Base-by-base conservation (phyloP, 2,797 vertebrate genomes). In the Argyrosomus regius region DNA sequence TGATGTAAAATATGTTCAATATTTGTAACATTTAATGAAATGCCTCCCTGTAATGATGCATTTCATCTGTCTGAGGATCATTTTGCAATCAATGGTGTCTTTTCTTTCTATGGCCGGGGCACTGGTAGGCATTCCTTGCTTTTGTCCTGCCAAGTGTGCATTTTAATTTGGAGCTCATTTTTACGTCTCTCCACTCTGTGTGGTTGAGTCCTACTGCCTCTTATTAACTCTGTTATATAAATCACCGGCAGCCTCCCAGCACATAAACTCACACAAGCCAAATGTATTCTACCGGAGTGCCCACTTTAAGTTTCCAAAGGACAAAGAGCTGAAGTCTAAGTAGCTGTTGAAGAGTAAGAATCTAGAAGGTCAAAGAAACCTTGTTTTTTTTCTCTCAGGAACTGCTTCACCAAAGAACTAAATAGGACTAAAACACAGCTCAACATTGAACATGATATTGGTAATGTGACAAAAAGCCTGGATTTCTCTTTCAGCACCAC, bases 311-410 rank as follows among this genome's bases (percentile, higher is more conserved):
- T 24, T 62, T 5, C 39, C 14, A 63, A 56, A 54, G 13, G 26
- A 39, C 39, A 56, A 8, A 46, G 43, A 75, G 62, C 62, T 50
- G n/a, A 20, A 58, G 72, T 26, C 18, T 48, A 26, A 58, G 62
- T 13, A 17, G 4, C n/a, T 50, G 52, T 12, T 41, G 66, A 57
- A 28, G 16, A 13, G 4, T 16, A 48, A 60, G 35, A 8, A 54
- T 69, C 6, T 4, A 18, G 10, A 50, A 13, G 10, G 52, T 58
- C 49, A 49, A 41, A 35, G 0, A 63, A 18, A 50, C 7, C 11
- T 18, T 24, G 4, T 3, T 28, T 7, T 10, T 35, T 45, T 45
- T 6, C 45, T n/a, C 3, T 57, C 18, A 22, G 61, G 16, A 26
- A n/a, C 62, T 58, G 45, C 18, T 20, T 43, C 18, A 49, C 43